phyloP scores from a whole-genome alignment of 2,888 invertebrate species.

The Odontocerum albicorne region DNA sequence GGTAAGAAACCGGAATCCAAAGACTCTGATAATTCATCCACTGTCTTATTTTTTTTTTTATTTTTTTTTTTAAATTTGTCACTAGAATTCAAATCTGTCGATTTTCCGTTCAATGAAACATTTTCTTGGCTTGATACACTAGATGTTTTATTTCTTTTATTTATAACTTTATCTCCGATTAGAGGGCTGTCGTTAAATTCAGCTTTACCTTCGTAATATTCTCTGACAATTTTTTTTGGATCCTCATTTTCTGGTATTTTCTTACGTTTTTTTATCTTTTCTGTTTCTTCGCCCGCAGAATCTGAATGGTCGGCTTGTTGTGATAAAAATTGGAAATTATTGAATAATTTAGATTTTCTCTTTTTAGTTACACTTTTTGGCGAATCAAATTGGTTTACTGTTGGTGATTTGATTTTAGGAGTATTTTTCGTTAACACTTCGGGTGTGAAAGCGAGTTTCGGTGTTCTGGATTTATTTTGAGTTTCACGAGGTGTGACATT shows the following conservation, averaged over 20 bases:
- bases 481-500: conserved; percentile 39
- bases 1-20: too few relatives aligned
- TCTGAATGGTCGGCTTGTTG: conserved; percentile 8
- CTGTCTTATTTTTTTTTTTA: too few relatives aligned
- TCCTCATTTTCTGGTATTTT: neutral
- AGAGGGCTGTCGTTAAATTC: conserved; percentile 1
- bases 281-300: neutral
- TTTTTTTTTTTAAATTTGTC: too few relatives aligned
- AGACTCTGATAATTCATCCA: too few relatives aligned
- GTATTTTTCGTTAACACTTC: conserved; percentile 9
- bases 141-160: conserved; percentile 16
- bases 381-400: conserved; percentile 22
- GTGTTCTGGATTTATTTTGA: conserved; percentile 19
- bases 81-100: too few relatives aligned
- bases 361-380: conserved; percentile 21
- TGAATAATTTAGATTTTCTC: conserved; percentile 27
- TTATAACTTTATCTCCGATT: conserved; percentile 21
- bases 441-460: conserved; percentile 28
- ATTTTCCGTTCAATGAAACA: conserved; percentile 16
- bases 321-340: conserved; percentile 29
- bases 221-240: conserved; percentile 25
- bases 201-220: conserved; percentile 26
- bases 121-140: conserved; percentile 15
- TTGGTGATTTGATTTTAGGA: conserved; percentile 4
- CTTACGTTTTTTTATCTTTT: conserved; percentile 5